phyloP scores from a whole-genome alignment of 2,888 invertebrate genomes.

The Brachyopa scutellaris region DNA sequence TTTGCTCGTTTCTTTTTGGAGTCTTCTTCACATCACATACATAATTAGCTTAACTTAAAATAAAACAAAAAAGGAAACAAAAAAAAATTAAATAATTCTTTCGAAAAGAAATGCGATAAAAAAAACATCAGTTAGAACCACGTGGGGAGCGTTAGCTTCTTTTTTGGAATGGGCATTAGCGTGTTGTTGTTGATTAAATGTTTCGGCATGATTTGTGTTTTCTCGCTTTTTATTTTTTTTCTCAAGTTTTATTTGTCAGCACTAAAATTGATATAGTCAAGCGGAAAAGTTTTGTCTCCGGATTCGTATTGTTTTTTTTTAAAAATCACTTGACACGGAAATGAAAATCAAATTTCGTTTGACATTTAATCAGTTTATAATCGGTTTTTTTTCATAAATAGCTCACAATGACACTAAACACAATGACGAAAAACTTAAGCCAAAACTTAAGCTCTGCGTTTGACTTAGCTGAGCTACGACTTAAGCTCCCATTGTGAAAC shows the following conservation, averaged over 20 bases:
- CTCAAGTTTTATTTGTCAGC: background rate
- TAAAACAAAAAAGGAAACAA: background rate
- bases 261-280: background rate
- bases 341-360: no score
- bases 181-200: constrained; percentile 6
- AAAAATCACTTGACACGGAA: no score
- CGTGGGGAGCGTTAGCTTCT: background rate
- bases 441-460: no score
- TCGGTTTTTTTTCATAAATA: no score
- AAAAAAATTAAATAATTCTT: background rate
- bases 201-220: background rate
- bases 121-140: constrained; percentile 7
- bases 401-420: no score
- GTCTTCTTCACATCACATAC: background rate
- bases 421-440: no score
- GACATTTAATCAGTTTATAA: no score
- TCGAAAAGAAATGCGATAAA: constrained; percentile 3
- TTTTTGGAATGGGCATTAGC: background rate
- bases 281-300: background rate
- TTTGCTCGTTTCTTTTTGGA: background rate
- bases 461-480: no score
- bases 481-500: no score
- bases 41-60: background rate
- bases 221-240: background rate
- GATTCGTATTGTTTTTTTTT: no score